Evolutionary conservation across 1,140 invertebrate genomes (phyloP).

Genomic region (Diorhabda sublineata): DNA sequence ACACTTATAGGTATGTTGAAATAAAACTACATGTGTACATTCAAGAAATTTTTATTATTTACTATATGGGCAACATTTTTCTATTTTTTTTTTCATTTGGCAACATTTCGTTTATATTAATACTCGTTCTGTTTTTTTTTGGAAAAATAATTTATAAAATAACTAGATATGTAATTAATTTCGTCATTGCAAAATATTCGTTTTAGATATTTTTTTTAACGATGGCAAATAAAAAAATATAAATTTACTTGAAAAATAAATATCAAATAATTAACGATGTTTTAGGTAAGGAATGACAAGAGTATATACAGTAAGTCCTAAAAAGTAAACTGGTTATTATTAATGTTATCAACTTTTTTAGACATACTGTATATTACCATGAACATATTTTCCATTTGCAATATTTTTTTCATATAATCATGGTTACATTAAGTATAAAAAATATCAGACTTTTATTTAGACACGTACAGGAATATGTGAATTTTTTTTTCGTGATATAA

Average conservation of each 20-base stretch:
- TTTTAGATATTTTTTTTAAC: not conserved
- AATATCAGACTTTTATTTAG: constrained; percentile 30
- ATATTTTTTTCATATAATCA: constrained; percentile 22
- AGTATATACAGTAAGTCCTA: constrained; percentile 12
- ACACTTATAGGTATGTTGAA: too few relatives aligned
- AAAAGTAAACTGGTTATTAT: too few relatives aligned
- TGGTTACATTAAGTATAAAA: constrained; percentile 28
- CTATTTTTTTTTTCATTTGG: too few relatives aligned
- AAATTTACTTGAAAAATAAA: constrained; percentile 20
- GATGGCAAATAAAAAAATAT: constrained; percentile 24
- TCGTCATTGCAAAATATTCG: too few relatives aligned
- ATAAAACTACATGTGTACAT: too few relatives aligned
- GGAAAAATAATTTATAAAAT: too few relatives aligned
- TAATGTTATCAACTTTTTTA: too few relatives aligned
- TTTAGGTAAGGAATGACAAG: constrained; percentile 34
- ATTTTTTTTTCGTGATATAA: constrained; percentile 24
- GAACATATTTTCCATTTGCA: constrained; percentile 24
- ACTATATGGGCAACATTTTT: too few relatives aligned
- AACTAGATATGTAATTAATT: too few relatives aligned
- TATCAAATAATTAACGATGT: constrained; percentile 23
- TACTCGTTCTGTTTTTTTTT: too few relatives aligned
- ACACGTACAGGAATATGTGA: not conserved
- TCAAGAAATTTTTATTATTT: too few relatives aligned
- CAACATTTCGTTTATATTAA: too few relatives aligned
- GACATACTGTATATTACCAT: constrained; percentile 5